Percentiles rank a stretch among this genome's conserved stretches.
phyloP scores from a whole-genome alignment of 2,888 invertebrate species.

The Orthosia incerta region DNA sequence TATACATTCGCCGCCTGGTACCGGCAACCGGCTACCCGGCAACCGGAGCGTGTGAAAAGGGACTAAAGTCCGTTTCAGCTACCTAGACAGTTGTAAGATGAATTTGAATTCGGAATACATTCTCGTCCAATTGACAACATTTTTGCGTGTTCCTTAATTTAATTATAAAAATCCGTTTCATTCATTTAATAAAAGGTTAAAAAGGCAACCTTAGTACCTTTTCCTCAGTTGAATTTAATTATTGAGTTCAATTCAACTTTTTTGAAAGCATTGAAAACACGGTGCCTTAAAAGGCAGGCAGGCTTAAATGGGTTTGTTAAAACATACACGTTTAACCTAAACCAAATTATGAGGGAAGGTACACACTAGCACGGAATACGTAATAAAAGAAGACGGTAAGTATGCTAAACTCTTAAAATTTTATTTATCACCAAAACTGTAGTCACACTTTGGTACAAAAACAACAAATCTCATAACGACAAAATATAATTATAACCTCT shows the following conservation, averaged over 20 bases:
- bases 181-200: slow-evolving; percentile 11
- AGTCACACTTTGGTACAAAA: slow-evolving; percentile 84
- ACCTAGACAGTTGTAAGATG: background rate
- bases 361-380: slow-evolving; percentile 3
- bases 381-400: slow-evolving; percentile 44
- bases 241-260: slow-evolving; percentile 38
- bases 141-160: background rate
- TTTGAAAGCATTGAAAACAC: slow-evolving; percentile 28
- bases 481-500: slow-evolving; percentile 74
- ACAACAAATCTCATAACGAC: slow-evolving; percentile 78
- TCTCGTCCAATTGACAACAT: background rate
- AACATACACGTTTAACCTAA: slow-evolving; percentile 9
- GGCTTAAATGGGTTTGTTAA: too few relatives aligned
- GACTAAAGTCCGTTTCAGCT: slow-evolving; percentile 7
- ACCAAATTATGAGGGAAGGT: slow-evolving; percentile 5
- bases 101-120: background rate
- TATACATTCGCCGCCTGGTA: too few relatives aligned
- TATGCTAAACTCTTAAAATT: slow-evolving; percentile 77
- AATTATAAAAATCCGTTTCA: background rate
- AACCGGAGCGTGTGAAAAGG: too few relatives aligned
- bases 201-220: slow-evolving; percentile 13
- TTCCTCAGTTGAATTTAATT: slow-evolving; percentile 42
- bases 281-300: background rate
- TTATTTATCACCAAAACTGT: slow-evolving; percentile 80
- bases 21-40: too few relatives aligned